These are phyloP conservation scores for Metopia argyrocephala DNA, from an alignment of 2,888 invertebrate genomes.

Conservation along the genomic window DNA sequence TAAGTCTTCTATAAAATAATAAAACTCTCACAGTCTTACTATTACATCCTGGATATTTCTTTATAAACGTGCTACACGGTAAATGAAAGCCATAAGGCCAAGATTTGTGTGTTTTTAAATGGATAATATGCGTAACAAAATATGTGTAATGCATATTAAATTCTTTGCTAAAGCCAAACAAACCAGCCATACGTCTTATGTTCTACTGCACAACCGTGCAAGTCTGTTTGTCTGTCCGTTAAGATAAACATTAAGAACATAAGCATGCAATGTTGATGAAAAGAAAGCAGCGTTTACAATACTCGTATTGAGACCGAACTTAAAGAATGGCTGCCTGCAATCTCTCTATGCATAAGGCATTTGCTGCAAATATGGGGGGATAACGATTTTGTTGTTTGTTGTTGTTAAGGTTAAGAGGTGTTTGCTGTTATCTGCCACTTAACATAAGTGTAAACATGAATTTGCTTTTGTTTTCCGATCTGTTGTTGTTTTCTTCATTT, in stretches of 20 bases:
- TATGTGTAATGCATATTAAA: slow-evolving; percentile 40
- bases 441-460: slow-evolving; percentile 65
- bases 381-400: slow-evolving; percentile 17
- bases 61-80: slow-evolving; percentile 40
- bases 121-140: slow-evolving; percentile 60
- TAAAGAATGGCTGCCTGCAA: too few relatives aligned
- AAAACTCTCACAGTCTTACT: too few relatives aligned
- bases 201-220: not conserved
- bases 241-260: slow-evolving; percentile 8
- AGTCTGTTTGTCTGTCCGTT: not conserved
- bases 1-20: too few relatives aligned
- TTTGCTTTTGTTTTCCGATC: slow-evolving; percentile 55
- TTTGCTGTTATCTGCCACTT: slow-evolving; percentile 65
- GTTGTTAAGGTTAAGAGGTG: slow-evolving; percentile 61
- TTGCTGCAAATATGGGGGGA: not conserved
- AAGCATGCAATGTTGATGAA: not conserved
- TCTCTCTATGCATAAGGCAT: not conserved
- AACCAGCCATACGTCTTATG: not conserved
- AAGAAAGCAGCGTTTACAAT: not conserved
- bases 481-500: slow-evolving; percentile 13
- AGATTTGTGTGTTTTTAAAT: slow-evolving; percentile 23
- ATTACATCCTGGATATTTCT: not conserved
- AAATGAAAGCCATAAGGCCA: slow-evolving; percentile 62
- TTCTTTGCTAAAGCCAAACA: not conserved
- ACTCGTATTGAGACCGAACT: too few relatives aligned